Base-by-base conservation (phyloP, 2,888 invertebrate genomes). In the Amorpha juglandis region DNA sequence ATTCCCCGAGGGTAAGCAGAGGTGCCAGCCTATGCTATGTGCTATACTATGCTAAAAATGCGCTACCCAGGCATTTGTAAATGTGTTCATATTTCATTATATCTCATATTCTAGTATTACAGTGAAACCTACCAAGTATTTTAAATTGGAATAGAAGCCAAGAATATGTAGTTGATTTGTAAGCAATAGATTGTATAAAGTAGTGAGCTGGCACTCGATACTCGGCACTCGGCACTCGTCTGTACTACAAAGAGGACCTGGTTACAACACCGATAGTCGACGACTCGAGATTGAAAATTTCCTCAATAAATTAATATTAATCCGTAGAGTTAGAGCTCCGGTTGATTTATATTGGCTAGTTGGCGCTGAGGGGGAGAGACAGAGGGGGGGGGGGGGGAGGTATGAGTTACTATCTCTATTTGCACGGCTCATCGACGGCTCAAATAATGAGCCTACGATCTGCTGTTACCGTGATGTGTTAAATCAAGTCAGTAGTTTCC, bases 361-460 rank as follows among this genome's bases (percentile, higher is more conserved):
- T 48, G 48, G 48, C 16, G n/a, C 6, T n/a, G 6, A 16, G 48
- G n/a, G 48, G 4, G 48, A 16, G 16, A n/a, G n/a, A n/a, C n/a
- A n/a, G n/a, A n/a, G n/a, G n/a, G n/a, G 48, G 6, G 48, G 48
- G n/a, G 48, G 4, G 48, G 48, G 16, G 48, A 16, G n/a, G 7
- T n/a, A n/a, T 48, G 48, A 48, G 48, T 48, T 48, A 48, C 48
- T 48, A 8, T 48, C 48, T 48, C 48, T 48, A 48, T 48, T 48
- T 48, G 48, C 48, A 48, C 16, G 16, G 4, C 16, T 16, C 48
- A 48, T 48, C 48, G n/a, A 48, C 48, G n/a, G n/a, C n/a, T n/a
- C 48, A n/a, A 48, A 48, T 48, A 48, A 48, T 48, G 48, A 48
- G 16, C 6, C 48, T 48, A n/a, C n/a, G 16, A n/a, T 8, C 48